phyloP scores from a whole-genome alignment of 2,797 vertebrate species.

The Fistularia commersonii region DNA sequence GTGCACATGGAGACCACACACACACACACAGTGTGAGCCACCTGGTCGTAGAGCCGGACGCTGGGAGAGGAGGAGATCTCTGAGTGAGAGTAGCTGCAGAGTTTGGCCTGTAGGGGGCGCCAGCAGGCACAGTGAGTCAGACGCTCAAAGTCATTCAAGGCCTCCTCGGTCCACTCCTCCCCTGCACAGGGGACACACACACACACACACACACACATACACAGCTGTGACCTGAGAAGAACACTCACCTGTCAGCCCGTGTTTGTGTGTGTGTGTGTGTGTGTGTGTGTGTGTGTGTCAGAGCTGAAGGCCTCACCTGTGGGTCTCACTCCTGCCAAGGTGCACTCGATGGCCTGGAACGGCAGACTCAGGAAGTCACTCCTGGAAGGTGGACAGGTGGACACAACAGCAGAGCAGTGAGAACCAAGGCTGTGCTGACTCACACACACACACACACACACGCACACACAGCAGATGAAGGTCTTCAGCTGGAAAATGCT shows the following conservation, averaged over 20 bases:
- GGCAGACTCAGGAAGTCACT: constrained; percentile 93
- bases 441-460: background rate
- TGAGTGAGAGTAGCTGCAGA: constrained; percentile 83
- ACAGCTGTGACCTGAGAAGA: background rate
- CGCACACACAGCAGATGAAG: background rate
- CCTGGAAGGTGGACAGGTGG: constrained; percentile 69
- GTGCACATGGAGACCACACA: background rate
- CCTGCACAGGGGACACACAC: constrained; percentile 53
- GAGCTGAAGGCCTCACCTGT: constrained; percentile 65
- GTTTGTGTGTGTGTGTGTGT: too few relatives aligned
- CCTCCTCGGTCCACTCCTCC: constrained; percentile 78
- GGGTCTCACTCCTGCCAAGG: constrained; percentile 79
- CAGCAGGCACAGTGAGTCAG: constrained; percentile 82
- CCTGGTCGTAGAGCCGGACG: constrained; percentile 76
- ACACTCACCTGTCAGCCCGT: too few relatives aligned
- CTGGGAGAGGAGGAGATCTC: constrained; percentile 79
- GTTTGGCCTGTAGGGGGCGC: constrained; percentile 84
- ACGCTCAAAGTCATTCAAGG: constrained; percentile 82
- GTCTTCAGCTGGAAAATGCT: background rate
- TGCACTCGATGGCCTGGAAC: constrained; percentile 93
- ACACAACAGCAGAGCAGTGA: constrained; percentile 42
- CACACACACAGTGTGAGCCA: constrained; percentile 65
- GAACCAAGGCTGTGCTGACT: background rate
- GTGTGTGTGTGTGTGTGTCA: too few relatives aligned
- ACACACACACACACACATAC: too few relatives aligned